Evolutionary conservation across 2,888 invertebrate species (phyloP).

Genomic region (Vesta saturnalis): DNA sequence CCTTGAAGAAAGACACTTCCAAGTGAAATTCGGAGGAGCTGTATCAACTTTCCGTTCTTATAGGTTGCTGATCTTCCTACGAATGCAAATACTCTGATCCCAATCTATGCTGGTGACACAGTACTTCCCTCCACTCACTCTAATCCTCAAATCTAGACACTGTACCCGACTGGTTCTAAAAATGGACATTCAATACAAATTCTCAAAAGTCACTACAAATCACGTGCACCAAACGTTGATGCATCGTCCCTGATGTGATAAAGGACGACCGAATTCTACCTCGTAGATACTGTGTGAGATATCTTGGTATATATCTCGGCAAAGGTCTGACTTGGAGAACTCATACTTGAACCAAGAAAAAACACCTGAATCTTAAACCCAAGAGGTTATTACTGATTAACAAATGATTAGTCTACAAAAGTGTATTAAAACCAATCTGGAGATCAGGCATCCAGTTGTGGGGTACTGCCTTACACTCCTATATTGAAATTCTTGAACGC

Average conservation of each 20-base stretch:
- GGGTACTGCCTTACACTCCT: slow-evolving; percentile 34
- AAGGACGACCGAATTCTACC: neutral
- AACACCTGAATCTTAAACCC: too few species aligned
- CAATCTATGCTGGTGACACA: too few species aligned
- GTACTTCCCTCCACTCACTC: too few species aligned
- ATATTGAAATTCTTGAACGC: slow-evolving; percentile 30
- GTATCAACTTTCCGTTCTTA: too few species aligned
- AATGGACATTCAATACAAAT: slow-evolving; percentile 35
- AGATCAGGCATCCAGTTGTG: slow-evolving; percentile 38
- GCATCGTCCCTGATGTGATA: slow-evolving; percentile 15
- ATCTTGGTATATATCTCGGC: slow-evolving; percentile 33
- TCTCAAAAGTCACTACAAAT: slow-evolving; percentile 8
- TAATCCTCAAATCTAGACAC: too few species aligned
- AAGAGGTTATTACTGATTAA: slow-evolving; percentile 28
- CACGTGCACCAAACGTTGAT: too few species aligned
- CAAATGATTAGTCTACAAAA: slow-evolving; percentile 33
- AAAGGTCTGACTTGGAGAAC: slow-evolving; percentile 27
- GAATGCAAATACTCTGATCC: too few species aligned
- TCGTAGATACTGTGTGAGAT: too few species aligned
- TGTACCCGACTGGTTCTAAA: too few species aligned
- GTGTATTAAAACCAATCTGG: slow-evolving; percentile 33
- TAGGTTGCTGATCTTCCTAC: too few species aligned
- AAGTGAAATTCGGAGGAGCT: too few species aligned
- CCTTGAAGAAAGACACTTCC: too few species aligned
- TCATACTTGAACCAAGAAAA: slow-evolving; percentile 30